Evolutionary conservation across 2,888 invertebrate species (phyloP), one percentile per base, ranked within the genome.

Genomic region (Xanthostigma xanthostigma): DNA sequence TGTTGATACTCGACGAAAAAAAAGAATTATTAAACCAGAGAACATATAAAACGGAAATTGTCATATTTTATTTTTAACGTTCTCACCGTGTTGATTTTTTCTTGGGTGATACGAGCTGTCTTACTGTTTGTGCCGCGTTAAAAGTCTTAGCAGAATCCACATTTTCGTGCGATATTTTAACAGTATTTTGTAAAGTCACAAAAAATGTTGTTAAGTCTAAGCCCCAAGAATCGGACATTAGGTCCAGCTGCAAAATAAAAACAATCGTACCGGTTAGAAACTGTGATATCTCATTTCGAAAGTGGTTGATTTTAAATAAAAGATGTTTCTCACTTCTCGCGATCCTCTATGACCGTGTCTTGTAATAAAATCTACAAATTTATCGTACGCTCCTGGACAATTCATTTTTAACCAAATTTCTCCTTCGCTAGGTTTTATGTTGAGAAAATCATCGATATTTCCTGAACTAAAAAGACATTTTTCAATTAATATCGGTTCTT

Each of bases 321-420:
- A 27, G 6, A 5, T 27, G 3, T 27, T 27, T 27, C 27, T 54
- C 60, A 78, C 79, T 69, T 82, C 82, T 64, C 75, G 75, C 42
- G 77, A 64, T 49, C 73, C 70, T 53, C 89, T 72, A 62, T 86
- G 83, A 0, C 88, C 88, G 57, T 88, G 84, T 45, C 72, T 68
- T 12, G 73, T 62, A 48, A 89, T 64, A 60, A 90, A 86, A 5
- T 65, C 58, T 0, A 66, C 59, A 27, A 82, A 73, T 44, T 74
- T 65, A 2, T 64, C 55, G 41, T 70, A 63, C 9, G 62, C 64
- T 13, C 64, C 59, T 0, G 73, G 70, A 45, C 72, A 66, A 54
- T 79, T 72, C 0, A 60, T 56, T 55, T 70, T 61, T 10, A 86
- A 60, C 81, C 81, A 85, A n/a, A 64, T 51, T 45, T 73, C 57